Conservation (phyloP, 2,797 vertebrate species). For the Poecilia gillii region DNA sequence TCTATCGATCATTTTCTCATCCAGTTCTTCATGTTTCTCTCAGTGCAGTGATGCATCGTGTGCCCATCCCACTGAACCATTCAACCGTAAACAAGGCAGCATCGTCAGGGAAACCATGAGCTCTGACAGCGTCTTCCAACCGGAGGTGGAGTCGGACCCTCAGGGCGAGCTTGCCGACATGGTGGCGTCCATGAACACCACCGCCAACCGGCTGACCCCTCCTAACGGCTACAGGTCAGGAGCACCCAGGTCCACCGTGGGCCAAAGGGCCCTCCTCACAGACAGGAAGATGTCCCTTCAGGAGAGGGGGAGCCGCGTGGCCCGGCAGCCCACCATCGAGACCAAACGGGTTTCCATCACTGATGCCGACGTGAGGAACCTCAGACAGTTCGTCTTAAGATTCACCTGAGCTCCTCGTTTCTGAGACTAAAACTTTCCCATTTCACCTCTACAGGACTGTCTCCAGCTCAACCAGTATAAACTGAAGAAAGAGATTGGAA, state of each 20-base stretch:
- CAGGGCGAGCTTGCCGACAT: constrained; percentile 85
- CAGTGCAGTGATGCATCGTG: constrained; percentile 52
- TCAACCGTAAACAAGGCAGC: constrained; percentile 33
- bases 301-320: constrained; percentile 83
- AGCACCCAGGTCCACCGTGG: constrained; percentile 43
- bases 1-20: background rate
- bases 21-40: background rate
- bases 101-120: constrained; percentile 63
- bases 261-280: constrained; percentile 75
- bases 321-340: constrained; percentile 91
- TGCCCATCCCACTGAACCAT: constrained; percentile 11
- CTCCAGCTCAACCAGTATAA: constrained; percentile 96
- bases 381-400: background rate
- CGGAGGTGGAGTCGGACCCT: constrained; percentile 72
- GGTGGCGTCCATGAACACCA: constrained; percentile 87
- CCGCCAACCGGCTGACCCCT: constrained; percentile 66
- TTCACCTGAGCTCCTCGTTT: background rate
- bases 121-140: constrained; percentile 30
- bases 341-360: constrained; percentile 93
- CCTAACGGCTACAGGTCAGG: constrained; percentile 73
- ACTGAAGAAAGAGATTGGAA: constrained; percentile 93
- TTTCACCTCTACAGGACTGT: constrained; percentile 83
- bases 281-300: constrained; percentile 93
- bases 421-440: background rate
- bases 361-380: constrained; percentile 83